Conservation (phyloP, 2,113 vertebrate species). For the Hydrochoerus hydrochaeris region DNA sequence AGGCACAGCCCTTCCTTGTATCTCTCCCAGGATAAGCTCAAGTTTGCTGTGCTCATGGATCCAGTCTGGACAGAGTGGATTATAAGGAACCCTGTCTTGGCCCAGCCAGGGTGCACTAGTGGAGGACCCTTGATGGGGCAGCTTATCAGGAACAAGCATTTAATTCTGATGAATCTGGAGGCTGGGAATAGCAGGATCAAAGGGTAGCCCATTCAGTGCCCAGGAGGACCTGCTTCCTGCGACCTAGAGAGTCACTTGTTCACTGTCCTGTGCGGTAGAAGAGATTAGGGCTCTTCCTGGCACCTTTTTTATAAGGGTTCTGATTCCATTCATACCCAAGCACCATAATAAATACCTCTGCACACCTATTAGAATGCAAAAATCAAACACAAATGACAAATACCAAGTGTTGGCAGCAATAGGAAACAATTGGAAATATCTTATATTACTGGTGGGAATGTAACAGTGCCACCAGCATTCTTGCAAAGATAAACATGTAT, state of each 20-base stretch:
- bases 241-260: background rate
- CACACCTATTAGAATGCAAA: background rate
- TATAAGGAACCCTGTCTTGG: background rate
- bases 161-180: background rate
- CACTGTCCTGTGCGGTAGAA: background rate
- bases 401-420: background rate
- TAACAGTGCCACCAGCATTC: background rate
- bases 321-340: background rate
- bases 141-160: background rate
- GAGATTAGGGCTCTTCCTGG: background rate
- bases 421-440: background rate
- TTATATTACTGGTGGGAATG: background rate
- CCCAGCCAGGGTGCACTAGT: background rate
- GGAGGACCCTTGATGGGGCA: background rate
- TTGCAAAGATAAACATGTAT: background rate
- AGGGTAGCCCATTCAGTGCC: background rate
- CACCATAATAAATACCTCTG: background rate
- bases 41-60: background rate
- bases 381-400: background rate
- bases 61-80: background rate
- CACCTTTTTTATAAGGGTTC: background rate
- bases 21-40: background rate
- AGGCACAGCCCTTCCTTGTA: background rate
- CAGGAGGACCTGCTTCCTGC: background rate
- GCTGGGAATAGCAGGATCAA: background rate